Evolutionary conservation across 2,888 invertebrate species (phyloP), one percentile per base, ranked within the genome.

Genomic region (Tridacna gigas): DNA sequence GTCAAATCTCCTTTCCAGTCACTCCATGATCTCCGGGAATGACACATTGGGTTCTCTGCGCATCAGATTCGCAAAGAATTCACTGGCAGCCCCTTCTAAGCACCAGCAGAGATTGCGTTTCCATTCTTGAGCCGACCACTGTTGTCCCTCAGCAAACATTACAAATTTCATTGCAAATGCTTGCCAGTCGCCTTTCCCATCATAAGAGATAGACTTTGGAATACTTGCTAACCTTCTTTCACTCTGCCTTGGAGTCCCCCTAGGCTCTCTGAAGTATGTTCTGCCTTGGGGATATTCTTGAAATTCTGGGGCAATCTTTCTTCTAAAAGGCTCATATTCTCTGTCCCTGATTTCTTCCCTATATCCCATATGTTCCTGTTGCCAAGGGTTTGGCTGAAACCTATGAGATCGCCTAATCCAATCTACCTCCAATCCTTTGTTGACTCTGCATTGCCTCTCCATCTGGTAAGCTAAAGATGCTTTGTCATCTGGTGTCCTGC

Each of bases 1-100:
- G 25, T 26, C 78, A 47, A 78, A 78, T 18, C 78, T 22, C 7
- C 37, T 26, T 20, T 78, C 78, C 9, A 78, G n/a, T 18, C 71
- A 28, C 11, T 69, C 20, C 56, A 78, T 45, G 0, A 78, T 22
- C n/a, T 78, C 71, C 9, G 2, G 28, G 61, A 61, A 78, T 15
- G 25, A 20, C 0, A 69, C 28, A 20, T 11, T 26, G 4, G 71
- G 71, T 47, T 69, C 69, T n/a, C 28, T 51, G 11, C 51, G 26
- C 15, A 37, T 9, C 7, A 77, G 22, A n/a, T 51, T 51, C 13
- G 67, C 28, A n/a, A 69, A 77, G 37, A 56, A 77, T 18, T 69
- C 77, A 22, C 69, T 69, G 11, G 77, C 69, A 15, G 9, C n/a
- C 3, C 77, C 77, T 18, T 56, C 60, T 25, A 77, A n/a, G 20